These are phyloP conservation scores for Habroteleia sp. DNA, from an alignment of 2,888 invertebrate species.

Conservation along the genomic window DNA sequence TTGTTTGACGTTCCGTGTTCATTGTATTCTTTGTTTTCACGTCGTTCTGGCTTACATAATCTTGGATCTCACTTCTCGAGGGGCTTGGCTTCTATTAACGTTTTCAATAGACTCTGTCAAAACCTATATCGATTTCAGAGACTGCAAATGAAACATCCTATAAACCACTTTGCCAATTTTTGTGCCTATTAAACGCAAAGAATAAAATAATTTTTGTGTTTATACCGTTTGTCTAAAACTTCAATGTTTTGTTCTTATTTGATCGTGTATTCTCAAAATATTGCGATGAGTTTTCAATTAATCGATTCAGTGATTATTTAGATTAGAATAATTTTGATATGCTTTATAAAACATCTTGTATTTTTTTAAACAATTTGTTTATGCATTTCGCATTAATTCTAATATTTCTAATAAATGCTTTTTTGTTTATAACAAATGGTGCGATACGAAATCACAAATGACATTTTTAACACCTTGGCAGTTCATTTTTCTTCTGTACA, in stretches of 20 bases:
- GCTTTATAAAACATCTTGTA: too few species aligned
- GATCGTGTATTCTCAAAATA: too few species aligned
- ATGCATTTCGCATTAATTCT: too few species aligned
- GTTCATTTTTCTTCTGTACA: slow-evolving; percentile 47
- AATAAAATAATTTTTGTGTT: slow-evolving; percentile 12
- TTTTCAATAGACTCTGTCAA: slow-evolving; percentile 68
- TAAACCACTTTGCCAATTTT: slow-evolving; percentile 59
- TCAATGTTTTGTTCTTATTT: too few species aligned
- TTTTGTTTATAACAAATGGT: background rate
- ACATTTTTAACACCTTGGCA: slow-evolving; percentile 26
- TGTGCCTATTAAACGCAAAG: slow-evolving; percentile 20
- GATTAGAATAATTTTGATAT: too few species aligned
- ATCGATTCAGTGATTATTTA: too few species aligned
- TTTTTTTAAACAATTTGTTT: too few species aligned
- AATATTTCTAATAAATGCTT: too few species aligned
- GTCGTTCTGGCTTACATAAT: slow-evolving; percentile 73
- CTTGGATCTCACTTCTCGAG: slow-evolving; percentile 71
- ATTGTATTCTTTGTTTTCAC: slow-evolving; percentile 74
- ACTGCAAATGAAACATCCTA: slow-evolving; percentile 64
- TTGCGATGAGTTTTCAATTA: too few species aligned
- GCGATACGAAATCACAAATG: slow-evolving; percentile 10
- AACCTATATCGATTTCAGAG: slow-evolving; percentile 66
- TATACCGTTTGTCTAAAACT: too few species aligned
- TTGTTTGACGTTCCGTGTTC: slow-evolving; percentile 71
- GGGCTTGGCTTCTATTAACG: slow-evolving; percentile 67